Percentiles rank a stretch among this genome's conserved stretches.
phyloP scores from a whole-genome alignment of 2,797 vertebrate species.

The Acipenser transmontanus region DNA sequence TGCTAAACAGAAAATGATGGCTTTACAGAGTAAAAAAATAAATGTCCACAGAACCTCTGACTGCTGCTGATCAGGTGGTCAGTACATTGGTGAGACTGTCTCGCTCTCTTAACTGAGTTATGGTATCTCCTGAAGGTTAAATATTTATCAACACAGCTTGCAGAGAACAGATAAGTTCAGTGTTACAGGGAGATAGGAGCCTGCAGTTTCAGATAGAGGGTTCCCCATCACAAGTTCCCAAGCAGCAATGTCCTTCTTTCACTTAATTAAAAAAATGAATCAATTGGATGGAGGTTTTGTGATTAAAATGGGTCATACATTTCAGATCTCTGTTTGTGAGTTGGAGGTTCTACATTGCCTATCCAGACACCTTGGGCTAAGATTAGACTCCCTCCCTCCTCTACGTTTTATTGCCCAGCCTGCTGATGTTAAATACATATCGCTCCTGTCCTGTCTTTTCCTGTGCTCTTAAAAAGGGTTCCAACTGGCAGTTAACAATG shows the following conservation, averaged over 20 bases:
- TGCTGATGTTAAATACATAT: conserved; percentile 46
- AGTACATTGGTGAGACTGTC: neutral
- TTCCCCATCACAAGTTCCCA: conserved; percentile 22
- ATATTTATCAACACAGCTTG: conserved; percentile 55
- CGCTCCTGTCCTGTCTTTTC: conserved; percentile 38
- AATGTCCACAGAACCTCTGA: neutral
- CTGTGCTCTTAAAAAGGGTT: conserved; percentile 24
- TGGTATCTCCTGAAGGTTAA: conserved; percentile 58
- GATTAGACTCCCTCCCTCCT: conserved; percentile 46
- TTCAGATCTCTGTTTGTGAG: conserved; percentile 35
- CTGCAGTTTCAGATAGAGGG: conserved; percentile 37
- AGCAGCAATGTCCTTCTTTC: conserved; percentile 37
- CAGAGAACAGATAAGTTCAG: conserved; percentile 58
- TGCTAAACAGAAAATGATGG: neutral
- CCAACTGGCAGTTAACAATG: conserved; percentile 31
- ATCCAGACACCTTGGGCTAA: conserved; percentile 45
- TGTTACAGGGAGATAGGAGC: conserved; percentile 45
- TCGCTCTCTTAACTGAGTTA: conserved; percentile 40
- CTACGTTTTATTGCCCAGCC: conserved; percentile 35
- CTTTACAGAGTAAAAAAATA: neutral
- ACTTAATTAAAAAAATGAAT: conserved; percentile 63
- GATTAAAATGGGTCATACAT: conserved; percentile 53
- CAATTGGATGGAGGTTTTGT: conserved; percentile 49
- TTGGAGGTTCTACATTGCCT: conserved; percentile 41
- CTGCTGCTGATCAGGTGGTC: neutral